A percentile compares a stretch with the other conserved stretches of the same genome.
Conservation (phyloP, 2,888 invertebrate genomes). For the Drosophila leonis region DNA sequence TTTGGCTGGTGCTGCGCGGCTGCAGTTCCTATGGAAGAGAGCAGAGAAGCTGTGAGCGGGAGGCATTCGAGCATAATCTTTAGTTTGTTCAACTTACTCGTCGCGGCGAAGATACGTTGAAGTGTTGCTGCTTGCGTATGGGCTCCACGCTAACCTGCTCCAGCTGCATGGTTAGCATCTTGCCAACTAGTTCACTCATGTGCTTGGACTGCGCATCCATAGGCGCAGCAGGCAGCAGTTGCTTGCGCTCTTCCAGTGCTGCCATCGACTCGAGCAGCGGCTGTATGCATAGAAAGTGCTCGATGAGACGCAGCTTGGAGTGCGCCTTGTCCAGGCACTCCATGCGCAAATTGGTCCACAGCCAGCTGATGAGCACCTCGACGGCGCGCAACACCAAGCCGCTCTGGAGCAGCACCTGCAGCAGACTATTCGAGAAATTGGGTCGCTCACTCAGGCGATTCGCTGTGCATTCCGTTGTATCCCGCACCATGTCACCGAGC, state of each 20-base stretch:
- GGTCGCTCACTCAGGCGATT: slow-evolving; percentile 80
- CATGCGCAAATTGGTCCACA: slow-evolving; percentile 82
- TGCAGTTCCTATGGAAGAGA: slow-evolving; percentile 11
- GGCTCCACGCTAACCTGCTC: slow-evolving; percentile 61
- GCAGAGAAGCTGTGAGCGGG: not conserved
- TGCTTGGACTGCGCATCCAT: slow-evolving; percentile 38
- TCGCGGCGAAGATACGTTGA: slow-evolving; percentile 49
- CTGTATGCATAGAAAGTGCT: slow-evolving; percentile 64
- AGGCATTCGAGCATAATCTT: too few species aligned
- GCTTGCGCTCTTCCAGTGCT: not conserved
- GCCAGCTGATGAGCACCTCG: slow-evolving; percentile 78
- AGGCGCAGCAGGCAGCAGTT: slow-evolving; percentile 11
- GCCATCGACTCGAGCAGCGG: slow-evolving; percentile 13
- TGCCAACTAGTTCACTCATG: slow-evolving; percentile 49
- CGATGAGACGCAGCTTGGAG: slow-evolving; percentile 71
- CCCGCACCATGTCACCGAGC: slow-evolving; percentile 71
- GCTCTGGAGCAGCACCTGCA: slow-evolving; percentile 70
- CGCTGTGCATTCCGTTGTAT: slow-evolving; percentile 78
- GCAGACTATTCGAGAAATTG: slow-evolving; percentile 68
- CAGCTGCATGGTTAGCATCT: slow-evolving; percentile 53
- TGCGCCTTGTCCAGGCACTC: slow-evolving; percentile 79
- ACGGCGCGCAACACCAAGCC: slow-evolving; percentile 78
- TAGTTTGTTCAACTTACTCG: slow-evolving; percentile 22
- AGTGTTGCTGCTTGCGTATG: slow-evolving; percentile 71
- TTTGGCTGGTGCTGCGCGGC: not conserved